Evolutionary conservation across 2,113 vertebrate genomes (phyloP).

Genomic region (Cyanocitta stelleri): DNA sequence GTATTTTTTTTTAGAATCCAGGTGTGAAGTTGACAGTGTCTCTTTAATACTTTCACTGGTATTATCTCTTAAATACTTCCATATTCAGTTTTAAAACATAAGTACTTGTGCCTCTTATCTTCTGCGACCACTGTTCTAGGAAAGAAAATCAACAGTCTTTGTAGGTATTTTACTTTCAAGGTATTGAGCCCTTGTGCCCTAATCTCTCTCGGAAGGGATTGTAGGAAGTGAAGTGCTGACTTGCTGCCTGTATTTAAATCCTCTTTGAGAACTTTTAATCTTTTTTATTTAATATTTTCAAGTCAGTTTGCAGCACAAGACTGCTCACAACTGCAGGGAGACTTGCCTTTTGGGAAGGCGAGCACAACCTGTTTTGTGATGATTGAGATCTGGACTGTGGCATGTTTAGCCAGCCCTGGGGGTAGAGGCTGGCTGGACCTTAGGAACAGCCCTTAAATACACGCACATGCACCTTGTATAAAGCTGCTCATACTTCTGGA

Average conservation of each 20-base stretch:
- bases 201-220: constrained; percentile 39
- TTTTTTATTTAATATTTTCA: constrained; percentile 40
- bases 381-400: not conserved
- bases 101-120: constrained; percentile 42
- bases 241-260: constrained; percentile 52
- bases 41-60: not conserved
- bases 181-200: constrained; percentile 29
- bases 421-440: not conserved
- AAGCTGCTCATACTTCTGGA: not conserved
- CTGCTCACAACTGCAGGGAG: not conserved
- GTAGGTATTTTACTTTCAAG: constrained; percentile 47
- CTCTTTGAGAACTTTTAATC: constrained; percentile 56
- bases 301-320: not conserved
- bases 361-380: not conserved
- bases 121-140: not conserved
- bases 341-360: not conserved
- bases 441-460: not conserved
- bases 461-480: not conserved
- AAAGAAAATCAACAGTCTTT: constrained; percentile 43
- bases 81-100: constrained; percentile 24
- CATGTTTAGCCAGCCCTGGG: not conserved
- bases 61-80: constrained; percentile 17
- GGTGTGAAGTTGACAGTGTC: not conserved
- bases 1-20: not conserved
- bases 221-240: constrained; percentile 53